These are phyloP conservation scores for Halocaridina rubra DNA, from an alignment of 2,888 invertebrate genomes.

Conservation along the genomic window DNA sequence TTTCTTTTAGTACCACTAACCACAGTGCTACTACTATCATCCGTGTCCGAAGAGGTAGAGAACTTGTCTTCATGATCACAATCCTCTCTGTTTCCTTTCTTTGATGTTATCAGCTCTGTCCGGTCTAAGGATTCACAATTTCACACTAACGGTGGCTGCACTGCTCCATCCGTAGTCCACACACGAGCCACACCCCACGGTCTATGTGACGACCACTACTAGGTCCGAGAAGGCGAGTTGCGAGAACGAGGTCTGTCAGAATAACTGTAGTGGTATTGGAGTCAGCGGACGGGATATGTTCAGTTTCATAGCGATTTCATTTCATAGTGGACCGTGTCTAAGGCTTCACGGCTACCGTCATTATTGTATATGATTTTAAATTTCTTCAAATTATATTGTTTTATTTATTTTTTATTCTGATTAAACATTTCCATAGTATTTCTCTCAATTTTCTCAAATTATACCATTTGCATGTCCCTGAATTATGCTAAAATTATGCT, in stretches of 20 bases:
- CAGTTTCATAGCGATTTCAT: background rate
- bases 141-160: too few species aligned
- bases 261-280: background rate
- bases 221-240: background rate
- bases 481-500: background rate
- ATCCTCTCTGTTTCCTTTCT: too few species aligned
- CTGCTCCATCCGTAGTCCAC: too few species aligned
- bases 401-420: background rate
- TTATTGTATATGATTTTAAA: background rate
- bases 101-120: too few species aligned
- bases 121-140: too few species aligned
- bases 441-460: background rate
- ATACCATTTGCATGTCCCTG: background rate
- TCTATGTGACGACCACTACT: background rate
- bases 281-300: background rate
- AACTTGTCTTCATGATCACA: too few species aligned
- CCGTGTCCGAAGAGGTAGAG: too few species aligned
- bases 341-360: background rate
- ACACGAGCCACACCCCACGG: background rate
- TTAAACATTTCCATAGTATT: background rate
- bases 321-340: too few species aligned
- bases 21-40: background rate
- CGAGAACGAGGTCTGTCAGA: background rate
- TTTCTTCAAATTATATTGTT: background rate
- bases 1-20: background rate